phyloP scores from a whole-genome alignment of 2,113 vertebrate genomes.

The Scopus umbretta region DNA sequence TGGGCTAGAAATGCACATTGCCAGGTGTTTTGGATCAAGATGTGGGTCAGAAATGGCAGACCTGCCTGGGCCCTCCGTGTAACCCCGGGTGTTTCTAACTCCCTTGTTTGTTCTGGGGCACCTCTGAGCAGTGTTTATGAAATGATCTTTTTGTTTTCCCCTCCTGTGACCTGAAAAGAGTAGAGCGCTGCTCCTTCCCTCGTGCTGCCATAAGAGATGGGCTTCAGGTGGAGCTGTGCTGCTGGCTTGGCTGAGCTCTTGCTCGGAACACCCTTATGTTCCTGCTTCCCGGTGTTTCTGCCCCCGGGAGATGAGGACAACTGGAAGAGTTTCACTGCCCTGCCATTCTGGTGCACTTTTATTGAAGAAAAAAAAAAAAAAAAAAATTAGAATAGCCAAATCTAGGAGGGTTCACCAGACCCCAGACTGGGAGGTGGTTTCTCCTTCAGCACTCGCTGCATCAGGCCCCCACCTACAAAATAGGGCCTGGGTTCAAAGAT shows the following conservation, averaged over 20 bases:
- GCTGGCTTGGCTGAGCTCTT: not conserved
- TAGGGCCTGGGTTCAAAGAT: not conserved
- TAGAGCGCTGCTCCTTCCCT: not conserved
- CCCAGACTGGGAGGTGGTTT: not conserved
- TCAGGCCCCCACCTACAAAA: not conserved
- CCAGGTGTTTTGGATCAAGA: not conserved
- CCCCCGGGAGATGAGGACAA: not conserved
- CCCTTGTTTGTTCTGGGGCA: not conserved
- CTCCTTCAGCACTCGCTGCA: not conserved
- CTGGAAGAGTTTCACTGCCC: too few species aligned
- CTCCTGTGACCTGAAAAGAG: not conserved
- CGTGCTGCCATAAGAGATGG: not conserved
- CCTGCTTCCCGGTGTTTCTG: not conserved
- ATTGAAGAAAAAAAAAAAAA: not conserved
- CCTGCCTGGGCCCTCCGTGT: not conserved
- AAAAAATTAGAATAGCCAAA: too few species aligned
- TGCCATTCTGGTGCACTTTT: not conserved
- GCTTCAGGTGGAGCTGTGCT: not conserved
- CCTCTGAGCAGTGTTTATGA: not conserved
- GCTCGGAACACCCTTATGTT: not conserved
- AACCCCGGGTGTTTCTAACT: not conserved
- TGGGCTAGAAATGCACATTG: not conserved
- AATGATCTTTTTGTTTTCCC: not conserved
- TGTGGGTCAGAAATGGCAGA: not conserved
- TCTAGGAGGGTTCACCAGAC: not conserved